phyloP scores from a whole-genome alignment of 92 coral and sea anemone genomes.

The Parazoanthus atlanticus region DNA sequence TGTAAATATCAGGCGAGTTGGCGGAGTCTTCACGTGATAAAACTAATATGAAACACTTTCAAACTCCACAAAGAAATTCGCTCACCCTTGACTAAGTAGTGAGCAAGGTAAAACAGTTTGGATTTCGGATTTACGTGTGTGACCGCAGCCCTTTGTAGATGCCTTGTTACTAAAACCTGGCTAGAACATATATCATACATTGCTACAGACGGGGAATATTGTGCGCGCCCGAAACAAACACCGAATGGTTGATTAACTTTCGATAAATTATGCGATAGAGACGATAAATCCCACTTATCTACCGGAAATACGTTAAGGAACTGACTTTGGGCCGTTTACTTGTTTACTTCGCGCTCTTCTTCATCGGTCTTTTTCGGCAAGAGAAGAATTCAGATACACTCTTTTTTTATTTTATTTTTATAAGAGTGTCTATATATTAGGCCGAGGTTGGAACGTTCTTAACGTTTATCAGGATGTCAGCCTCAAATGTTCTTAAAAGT shows the following conservation, averaged over 20 bases:
- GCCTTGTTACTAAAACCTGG: not conserved
- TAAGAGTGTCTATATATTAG: too few species aligned
- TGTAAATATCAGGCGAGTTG: not conserved
- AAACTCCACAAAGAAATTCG: not conserved
- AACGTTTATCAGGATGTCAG: too few species aligned
- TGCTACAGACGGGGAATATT: not conserved
- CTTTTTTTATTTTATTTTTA: too few species aligned
- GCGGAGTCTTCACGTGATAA: not conserved
- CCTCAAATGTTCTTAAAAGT: too few species aligned
- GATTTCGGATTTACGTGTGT: not conserved
- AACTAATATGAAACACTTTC: not conserved
- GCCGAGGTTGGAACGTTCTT: too few species aligned
- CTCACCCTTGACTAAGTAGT: not conserved
- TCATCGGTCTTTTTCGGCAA: too few species aligned
- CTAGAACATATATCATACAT: not conserved
- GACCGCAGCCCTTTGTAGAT: not conserved
- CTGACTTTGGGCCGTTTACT: not conserved
- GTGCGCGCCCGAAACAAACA: not conserved
- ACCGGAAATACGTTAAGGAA: constrained; percentile 17
- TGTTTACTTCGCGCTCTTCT: too few species aligned
- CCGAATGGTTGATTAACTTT: not conserved
- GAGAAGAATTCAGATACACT: too few species aligned
- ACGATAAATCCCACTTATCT: not conserved
- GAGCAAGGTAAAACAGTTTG: not conserved
- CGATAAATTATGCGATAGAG: not conserved